Percentiles rank a stretch among this genome's conserved stretches.
phyloP scores from a whole-genome alignment of 1,140 invertebrate species.

The Stegodyphus dumicola region DNA sequence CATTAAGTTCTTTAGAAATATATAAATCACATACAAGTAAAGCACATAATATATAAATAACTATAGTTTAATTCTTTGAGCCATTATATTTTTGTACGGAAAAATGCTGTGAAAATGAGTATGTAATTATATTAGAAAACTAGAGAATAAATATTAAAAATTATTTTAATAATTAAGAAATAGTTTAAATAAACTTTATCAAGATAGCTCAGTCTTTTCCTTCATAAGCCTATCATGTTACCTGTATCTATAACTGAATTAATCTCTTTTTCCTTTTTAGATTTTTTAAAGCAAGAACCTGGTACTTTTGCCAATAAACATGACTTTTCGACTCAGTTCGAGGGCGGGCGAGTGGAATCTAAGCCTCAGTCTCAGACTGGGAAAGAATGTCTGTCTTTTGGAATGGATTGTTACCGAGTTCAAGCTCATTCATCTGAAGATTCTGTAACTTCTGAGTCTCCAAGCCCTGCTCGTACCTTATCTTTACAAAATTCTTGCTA shows the following conservation, averaged over 20 bases:
- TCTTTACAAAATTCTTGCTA: conserved; percentile 9
- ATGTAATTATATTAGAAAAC: no score
- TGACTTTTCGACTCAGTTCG: background rate
- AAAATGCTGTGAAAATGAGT: no score
- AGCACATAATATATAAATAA: no score
- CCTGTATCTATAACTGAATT: background rate
- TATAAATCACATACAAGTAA: no score
- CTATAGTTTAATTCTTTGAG: no score
- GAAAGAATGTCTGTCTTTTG: background rate
- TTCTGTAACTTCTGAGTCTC: conserved; percentile 15
- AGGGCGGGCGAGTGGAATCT: background rate
- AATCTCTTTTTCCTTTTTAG: conserved; percentile 7
- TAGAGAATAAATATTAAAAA: no score
- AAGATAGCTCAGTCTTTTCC: no score
- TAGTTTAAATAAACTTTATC: no score
- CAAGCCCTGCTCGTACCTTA: background rate
- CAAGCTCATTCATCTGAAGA: conserved; percentile 34
- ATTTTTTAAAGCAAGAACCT: conserved; percentile 32
- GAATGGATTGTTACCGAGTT: conserved; percentile 15
- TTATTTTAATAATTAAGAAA: no score
- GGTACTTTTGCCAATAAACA: background rate
- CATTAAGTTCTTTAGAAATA: no score
- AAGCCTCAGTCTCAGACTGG: background rate
- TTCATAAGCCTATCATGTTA: background rate
- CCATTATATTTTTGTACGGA: no score